phyloP scores from a whole-genome alignment of 2,888 invertebrate species.

The Nycteola revayana region DNA sequence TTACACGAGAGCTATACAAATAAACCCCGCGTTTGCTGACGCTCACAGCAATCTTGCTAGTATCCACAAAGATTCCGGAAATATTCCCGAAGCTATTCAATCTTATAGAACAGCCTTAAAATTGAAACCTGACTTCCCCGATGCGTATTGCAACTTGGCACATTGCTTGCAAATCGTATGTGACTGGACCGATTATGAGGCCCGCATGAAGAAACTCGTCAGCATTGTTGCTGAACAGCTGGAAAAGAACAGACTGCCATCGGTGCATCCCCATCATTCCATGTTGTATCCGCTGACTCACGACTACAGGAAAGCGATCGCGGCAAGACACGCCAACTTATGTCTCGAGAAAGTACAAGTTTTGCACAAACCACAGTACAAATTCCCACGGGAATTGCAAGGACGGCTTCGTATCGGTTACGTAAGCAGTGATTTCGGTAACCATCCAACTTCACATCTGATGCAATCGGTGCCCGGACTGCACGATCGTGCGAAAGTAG shows the following conservation, averaged over 20 bases:
- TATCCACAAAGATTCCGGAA: slow-evolving; percentile 99
- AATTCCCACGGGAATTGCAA: slow-evolving; percentile 87
- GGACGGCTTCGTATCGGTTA: slow-evolving; percentile 95
- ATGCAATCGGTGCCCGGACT: slow-evolving; percentile 99
- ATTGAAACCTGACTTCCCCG: slow-evolving; percentile 99
- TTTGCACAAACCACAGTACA: slow-evolving; percentile 94
- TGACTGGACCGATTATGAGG: slow-evolving; percentile 99
- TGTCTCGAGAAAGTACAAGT: slow-evolving; percentile 99
- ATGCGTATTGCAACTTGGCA: slow-evolving; percentile 99
- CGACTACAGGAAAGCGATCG: slow-evolving; percentile 97
- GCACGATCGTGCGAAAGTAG: slow-evolving; percentile 92
- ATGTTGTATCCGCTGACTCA: slow-evolving; percentile 99
- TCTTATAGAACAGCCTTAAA: slow-evolving; percentile 98
- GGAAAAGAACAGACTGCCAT: slow-evolving; percentile 97
- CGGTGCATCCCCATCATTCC: slow-evolving; percentile 99
- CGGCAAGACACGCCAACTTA: slow-evolving; percentile 97
- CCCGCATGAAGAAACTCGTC: slow-evolving; percentile 97
- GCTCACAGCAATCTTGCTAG: slow-evolving; percentile 99
- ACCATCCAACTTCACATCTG: slow-evolving; percentile 99
- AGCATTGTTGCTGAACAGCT: slow-evolving; percentile 98
- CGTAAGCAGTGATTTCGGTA: slow-evolving; percentile 99
- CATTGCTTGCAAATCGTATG: slow-evolving; percentile 99
- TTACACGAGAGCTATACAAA: slow-evolving; percentile 98
- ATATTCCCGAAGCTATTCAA: slow-evolving; percentile 99
- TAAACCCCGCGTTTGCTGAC: slow-evolving; percentile 99